Base-by-base conservation (phyloP, 2,113 vertebrate species). In the Hystrix brachyura region DNA sequence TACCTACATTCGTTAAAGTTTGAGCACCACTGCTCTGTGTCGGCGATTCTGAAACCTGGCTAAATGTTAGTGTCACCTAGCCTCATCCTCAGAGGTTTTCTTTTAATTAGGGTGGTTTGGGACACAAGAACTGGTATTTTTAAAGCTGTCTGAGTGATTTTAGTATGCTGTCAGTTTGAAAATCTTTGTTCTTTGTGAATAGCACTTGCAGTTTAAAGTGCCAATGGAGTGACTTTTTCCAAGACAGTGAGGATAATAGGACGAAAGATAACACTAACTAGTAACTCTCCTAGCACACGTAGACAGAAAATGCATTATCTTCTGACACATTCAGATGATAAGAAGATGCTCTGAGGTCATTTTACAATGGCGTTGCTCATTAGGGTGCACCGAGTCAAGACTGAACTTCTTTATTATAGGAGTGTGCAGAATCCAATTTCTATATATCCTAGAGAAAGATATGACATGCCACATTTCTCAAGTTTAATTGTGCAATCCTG, bases 41-140 rank as follows among this genome's bases (percentile, higher is more conserved):
- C 43, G 12, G 48, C 65, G 34, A n/a, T 53, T 90, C 57, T 90
- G 91, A 90, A 87, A 51, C 46, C 32, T 57, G 57, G 27, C 11
- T 92, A 25, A n/a, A 87, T 15, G 11, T 87, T 65, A 81, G 51
- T 81, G 43, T 79, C 80, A 96, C 23, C 60, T 87, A 64, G 25
- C 32, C 46, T 48, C 76, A 81, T 76, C 43, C 4, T 21, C 23
- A 86, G 51, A 94, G 32, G 13, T 38, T 81, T 9, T 84, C 53
- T 92, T 93, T 72, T 94, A 88, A 86, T 93, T 95, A 81, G 51
- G 64, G 3, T 57, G 15, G 8, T 60, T 74, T 96, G 59, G 38
- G 46, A 87, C 46, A 27, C 1, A 89, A 51, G 14, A 38, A 57
- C 3, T 92, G 84, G 14, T 80, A 53, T 90, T 87, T 88, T 92